These are phyloP conservation scores for Pelobates fuscus DNA, from an alignment of 2,113 vertebrate genomes.

Conservation along the genomic window DNA sequence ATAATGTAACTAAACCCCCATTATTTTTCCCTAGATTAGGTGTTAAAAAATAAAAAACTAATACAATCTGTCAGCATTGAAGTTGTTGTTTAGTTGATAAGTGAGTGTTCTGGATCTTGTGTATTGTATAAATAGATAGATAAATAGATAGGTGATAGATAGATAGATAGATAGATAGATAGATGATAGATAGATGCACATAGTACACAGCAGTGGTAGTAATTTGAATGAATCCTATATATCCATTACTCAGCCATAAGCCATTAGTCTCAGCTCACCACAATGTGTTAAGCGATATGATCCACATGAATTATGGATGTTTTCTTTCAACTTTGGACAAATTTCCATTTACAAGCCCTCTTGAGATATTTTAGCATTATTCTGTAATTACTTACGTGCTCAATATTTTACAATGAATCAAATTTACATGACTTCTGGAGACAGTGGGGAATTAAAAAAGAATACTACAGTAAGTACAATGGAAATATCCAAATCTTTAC, in stretches of 20 bases:
- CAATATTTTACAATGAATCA: conserved; percentile 49
- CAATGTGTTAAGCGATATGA: conserved; percentile 45
- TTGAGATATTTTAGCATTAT: conserved; percentile 49
- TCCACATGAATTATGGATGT: conserved; percentile 47
- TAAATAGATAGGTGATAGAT: no score
- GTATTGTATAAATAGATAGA: no score
- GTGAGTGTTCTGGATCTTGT: no score
- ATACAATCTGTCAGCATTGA: no score
- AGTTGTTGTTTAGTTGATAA: no score
- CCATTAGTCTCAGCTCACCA: conserved; percentile 35
- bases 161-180: no score
- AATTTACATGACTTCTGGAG: conserved; percentile 40
- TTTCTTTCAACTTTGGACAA: conserved; percentile 48
- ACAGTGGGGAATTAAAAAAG: conserved; percentile 14
- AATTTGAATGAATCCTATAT: conserved; percentile 27
- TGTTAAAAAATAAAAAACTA: no score
- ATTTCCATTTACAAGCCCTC: conserved; percentile 49
- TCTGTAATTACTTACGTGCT: conserved; percentile 45
- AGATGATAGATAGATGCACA: no score
- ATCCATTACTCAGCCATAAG: conserved; percentile 29
- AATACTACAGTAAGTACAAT: conserved; percentile 16
- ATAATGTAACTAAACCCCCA: no score
- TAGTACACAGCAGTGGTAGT: conserved; percentile 18
- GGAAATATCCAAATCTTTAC: not conserved
- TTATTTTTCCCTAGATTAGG: no score